These are phyloP conservation scores for Drosophila basisetae DNA, from an alignment of 2,888 invertebrate genomes.

Conservation along the genomic window DNA sequence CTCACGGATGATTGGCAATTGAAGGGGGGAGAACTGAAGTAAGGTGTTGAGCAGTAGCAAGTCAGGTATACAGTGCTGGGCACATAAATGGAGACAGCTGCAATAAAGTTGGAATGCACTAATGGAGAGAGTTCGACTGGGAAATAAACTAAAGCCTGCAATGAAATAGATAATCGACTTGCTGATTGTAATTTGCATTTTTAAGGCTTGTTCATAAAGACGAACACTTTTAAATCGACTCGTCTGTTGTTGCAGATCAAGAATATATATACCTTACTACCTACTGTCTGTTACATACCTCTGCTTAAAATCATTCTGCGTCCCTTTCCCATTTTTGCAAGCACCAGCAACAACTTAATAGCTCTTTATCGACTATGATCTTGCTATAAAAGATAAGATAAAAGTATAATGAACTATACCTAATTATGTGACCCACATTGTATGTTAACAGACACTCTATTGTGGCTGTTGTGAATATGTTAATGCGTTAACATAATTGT, in stretches of 20 bases:
- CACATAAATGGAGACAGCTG: not conserved
- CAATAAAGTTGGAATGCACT: too few relatives aligned
- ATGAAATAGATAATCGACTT: too few relatives aligned
- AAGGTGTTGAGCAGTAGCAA: not conserved
- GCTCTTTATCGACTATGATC: not conserved
- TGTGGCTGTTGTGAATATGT: constrained; percentile 47
- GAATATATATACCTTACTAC: not conserved
- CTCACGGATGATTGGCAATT: not conserved
- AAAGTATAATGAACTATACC: not conserved
- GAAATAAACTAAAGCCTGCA: too few relatives aligned
- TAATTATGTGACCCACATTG: constrained; percentile 12
- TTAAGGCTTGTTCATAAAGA: not conserved
- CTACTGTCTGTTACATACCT: not conserved
- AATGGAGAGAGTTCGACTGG: too few relatives aligned
- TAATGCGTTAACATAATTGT: constrained; percentile 66
- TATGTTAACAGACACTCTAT: constrained; percentile 10
- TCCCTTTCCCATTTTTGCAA: not conserved
- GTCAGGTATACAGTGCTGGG: not conserved
- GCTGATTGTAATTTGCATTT: too few relatives aligned
- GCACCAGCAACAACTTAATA: not conserved
- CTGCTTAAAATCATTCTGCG: not conserved
- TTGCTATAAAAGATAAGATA: not conserved
- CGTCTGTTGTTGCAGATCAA: not conserved
- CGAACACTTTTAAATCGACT: not conserved
- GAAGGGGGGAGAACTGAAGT: not conserved